These are phyloP conservation scores for Nasonia longicornis DNA, from an alignment of 1,140 invertebrate genomes.

Conservation along the genomic window DNA sequence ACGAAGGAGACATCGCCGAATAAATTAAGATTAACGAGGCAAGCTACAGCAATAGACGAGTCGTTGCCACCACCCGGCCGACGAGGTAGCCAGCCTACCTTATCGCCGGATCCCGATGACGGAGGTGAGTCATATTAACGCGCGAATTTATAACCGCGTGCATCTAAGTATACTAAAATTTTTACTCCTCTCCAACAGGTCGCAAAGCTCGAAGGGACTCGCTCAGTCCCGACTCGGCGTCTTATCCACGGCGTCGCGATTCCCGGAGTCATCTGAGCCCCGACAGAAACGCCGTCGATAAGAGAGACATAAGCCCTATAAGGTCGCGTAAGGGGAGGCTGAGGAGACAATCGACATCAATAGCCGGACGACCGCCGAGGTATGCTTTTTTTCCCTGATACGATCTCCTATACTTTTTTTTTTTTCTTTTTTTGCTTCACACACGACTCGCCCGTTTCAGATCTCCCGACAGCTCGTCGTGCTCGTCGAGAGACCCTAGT, in stretches of 20 bases:
- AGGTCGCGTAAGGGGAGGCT: conserved; percentile 75
- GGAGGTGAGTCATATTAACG: conserved; percentile 55
- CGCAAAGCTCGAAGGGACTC: conserved; percentile 85
- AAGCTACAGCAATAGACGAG: conserved; percentile 91
- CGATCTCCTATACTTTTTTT: not conserved
- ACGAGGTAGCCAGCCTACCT: conserved; percentile 82
- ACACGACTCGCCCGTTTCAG: conserved; percentile 50
- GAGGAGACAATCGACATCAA: conserved; percentile 84
- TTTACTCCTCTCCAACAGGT: conserved; percentile 63
- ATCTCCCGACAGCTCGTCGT: conserved; percentile 70
- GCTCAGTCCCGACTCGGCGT: conserved; percentile 88
- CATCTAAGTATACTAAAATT: not conserved
- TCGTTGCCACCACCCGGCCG: conserved; percentile 78
- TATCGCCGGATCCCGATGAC: conserved; percentile 80
- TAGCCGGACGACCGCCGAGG: conserved; percentile 71
- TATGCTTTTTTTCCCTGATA: conserved; percentile 35
- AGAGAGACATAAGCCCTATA: conserved; percentile 78
- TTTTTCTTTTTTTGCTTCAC: not conserved
- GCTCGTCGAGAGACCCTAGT: conserved; percentile 75
- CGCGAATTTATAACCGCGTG: conserved; percentile 20
- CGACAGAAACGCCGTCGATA: conserved; percentile 76
- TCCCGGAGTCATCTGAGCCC: conserved; percentile 84
- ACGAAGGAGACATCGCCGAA: conserved; percentile 73
- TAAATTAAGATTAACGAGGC: conserved; percentile 81
- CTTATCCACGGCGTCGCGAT: conserved; percentile 75